Conservation (phyloP, 2,888 invertebrate genomes). For the Hemithea aestivaria region DNA sequence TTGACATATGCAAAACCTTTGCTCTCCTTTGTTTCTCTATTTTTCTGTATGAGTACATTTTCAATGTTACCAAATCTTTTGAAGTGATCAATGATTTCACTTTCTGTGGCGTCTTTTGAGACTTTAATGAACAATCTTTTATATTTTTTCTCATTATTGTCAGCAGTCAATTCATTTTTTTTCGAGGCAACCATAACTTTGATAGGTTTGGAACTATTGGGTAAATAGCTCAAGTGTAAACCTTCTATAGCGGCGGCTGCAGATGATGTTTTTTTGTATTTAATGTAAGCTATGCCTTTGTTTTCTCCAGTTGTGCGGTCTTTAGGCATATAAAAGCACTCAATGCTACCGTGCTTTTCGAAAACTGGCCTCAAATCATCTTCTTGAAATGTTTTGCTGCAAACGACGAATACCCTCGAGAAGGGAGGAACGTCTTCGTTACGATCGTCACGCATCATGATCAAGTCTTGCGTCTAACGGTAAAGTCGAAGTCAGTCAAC, state of each 20-base stretch:
- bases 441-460: slow-evolving; percentile 23
- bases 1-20: slow-evolving; percentile 96
- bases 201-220: slow-evolving; percentile 86
- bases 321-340: slow-evolving; percentile 93
- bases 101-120: slow-evolving; percentile 87
- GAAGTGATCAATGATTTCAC: slow-evolving; percentile 89
- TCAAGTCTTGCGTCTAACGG: slow-evolving; percentile 19
- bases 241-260: slow-evolving; percentile 93
- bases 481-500: slow-evolving; percentile 14
- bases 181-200: slow-evolving; percentile 93
- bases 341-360: slow-evolving; percentile 88
- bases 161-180: slow-evolving; percentile 48
- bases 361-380: slow-evolving; percentile 89
- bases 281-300: slow-evolving; percentile 95
- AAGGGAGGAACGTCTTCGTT: slow-evolving; percentile 84
- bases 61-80: slow-evolving; percentile 91
- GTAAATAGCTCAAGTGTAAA: slow-evolving; percentile 88
- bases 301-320: slow-evolving; percentile 90
- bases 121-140: slow-evolving; percentile 92
- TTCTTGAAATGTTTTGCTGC: slow-evolving; percentile 83
- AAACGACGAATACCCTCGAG: slow-evolving; percentile 93
- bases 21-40: slow-evolving; percentile 86
- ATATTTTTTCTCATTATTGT: slow-evolving; percentile 50
- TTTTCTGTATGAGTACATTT: slow-evolving; percentile 87
- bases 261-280: slow-evolving; percentile 93